Evolutionary conservation across 2,797 vertebrate species (phyloP), one percentile per base, ranked within the genome.

Genomic region (Sebastes hubbsi): DNA sequence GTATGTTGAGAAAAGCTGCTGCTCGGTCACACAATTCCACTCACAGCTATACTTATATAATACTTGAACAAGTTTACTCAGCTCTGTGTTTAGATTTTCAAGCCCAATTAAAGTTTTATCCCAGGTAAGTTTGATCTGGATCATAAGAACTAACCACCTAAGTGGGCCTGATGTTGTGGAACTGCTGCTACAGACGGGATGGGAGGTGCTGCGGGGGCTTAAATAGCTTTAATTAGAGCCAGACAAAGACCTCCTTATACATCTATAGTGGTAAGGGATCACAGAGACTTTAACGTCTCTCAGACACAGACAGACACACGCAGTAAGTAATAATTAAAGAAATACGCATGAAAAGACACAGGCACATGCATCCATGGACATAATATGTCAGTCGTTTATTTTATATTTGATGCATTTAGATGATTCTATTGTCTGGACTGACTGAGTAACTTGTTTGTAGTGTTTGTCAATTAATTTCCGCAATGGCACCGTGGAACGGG

Each of bases 161-260:
- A 81, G 74, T 32, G 69, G 60, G 67, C 54, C 80, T 82, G 61
- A 82, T 76, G 77, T 56, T 79, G 79, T 84, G 56, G 66, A 89
- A 74, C 77, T 56, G 74, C 72, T 62, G 65, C 60, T 71, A 67
- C 56, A 80, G 79, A 75, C 9, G 27, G 49, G 63, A 65, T 16
- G 55, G 87, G 88, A 82, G 73, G 77, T 80, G 81, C 86, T 82
- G 81, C 75, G 8, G 30, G 13, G 58, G 77, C 76, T 90, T 91
- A 83, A 91, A 88, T 80, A 80, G 74, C 65, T 92, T 88, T 86
- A 91, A 92, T 90, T 88, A 90, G 77, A 89, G 54, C 82, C 87
- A 89, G 83, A 94, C 87, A 91, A 87, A 92, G 80, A 81, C 68
- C 72, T 87, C 82, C 67, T 88, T 87, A 84, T 90, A 75, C 69